Percentiles rank a stretch among this genome's conserved stretches.
Evolutionary conservation across 2,797 vertebrate species (phyloP).

Genomic region (Columba guinea): DNA sequence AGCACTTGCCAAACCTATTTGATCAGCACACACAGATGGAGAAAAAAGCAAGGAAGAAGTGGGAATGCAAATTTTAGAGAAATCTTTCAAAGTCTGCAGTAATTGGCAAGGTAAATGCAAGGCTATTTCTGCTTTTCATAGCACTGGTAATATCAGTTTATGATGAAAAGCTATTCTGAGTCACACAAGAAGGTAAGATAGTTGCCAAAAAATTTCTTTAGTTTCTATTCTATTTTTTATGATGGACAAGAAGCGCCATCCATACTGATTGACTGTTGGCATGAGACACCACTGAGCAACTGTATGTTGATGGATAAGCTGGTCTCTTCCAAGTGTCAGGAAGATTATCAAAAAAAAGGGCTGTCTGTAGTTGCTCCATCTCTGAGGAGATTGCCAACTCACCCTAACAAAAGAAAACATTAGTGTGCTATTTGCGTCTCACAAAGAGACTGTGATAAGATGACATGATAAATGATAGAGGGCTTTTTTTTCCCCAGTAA

Average conservation of each 20-base stretch:
- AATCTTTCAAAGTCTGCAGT: conserved; percentile 30
- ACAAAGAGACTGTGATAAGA: conserved; percentile 92
- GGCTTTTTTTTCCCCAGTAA: conserved; percentile 72
- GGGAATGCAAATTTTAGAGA: conserved; percentile 29
- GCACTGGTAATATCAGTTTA: conserved; percentile 38
- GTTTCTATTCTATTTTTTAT: conserved; percentile 61
- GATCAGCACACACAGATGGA: not conserved
- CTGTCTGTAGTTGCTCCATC: conserved; percentile 93
- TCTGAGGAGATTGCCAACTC: conserved; percentile 97
- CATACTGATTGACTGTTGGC: conserved; percentile 72
- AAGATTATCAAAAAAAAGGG: conserved; percentile 92
- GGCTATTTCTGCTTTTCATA: conserved; percentile 48
- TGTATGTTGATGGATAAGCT: conserved; percentile 89
- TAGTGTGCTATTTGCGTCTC: conserved; percentile 92
- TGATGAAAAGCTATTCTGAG: conserved; percentile 58
- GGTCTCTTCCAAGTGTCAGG: conserved; percentile 90
- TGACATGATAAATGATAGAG: conserved; percentile 91
- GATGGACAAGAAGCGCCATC: conserved; percentile 71
- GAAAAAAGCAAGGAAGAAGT: conserved; percentile 17
- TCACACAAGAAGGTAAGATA: conserved; percentile 53
- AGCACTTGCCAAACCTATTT: not conserved
- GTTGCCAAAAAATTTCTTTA: conserved; percentile 56
- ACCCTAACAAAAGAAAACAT: conserved; percentile 98
- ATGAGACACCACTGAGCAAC: conserved; percentile 76
- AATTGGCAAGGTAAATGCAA: conserved; percentile 43